Base-by-base conservation (phyloP, 2,797 vertebrate species). In the Eulemur albifrons region DNA sequence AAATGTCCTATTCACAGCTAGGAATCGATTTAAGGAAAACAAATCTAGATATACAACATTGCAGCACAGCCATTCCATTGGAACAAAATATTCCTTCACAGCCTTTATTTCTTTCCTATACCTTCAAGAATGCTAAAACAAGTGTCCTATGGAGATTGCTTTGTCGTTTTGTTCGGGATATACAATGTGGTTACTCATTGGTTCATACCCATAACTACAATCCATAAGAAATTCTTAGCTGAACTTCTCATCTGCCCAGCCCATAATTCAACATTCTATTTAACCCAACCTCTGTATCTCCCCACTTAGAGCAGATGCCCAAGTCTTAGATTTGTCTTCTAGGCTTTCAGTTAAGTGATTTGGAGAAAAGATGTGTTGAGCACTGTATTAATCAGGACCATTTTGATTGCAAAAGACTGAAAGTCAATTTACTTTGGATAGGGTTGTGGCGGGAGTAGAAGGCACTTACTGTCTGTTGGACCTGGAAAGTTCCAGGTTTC, bases 391-490 rank as follows among this genome's bases (percentile, higher is more conserved):
- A 70, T 63, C 20, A 23, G 3, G 23, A 67, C 5, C 20, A 63
- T 69, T 48, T 67, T 32, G 4, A 59, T n/a, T 45, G 7, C 10
- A 57, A 92, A 89, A 72, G 2, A 59, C 63, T 23, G 20, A 63
- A 88, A 76, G 15, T 59, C 43, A 75, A 48, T 4, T 18, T 63
- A n/a, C 23, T 70, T 13, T 73, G 12, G 14, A 38, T 15, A 17
- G 9, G 27, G 3, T 30, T 18, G 20, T 1, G 0, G 8, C 3
- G 0, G 0, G 15, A 7, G 3, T 17, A 40, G 59, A 40, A 48
- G 50, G 14, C 11, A 50, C 25, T 48, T 40, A 32, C 20, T 61
- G 50, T 6, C 40, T 79, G 25, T 54, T 43, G 5, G 12, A 45
- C 38, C 45, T 65, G 67, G 35, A 67, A 75, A 65, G 30, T 75